Evolutionary conservation across 2,113 vertebrate genomes (phyloP), one percentile per base, ranked within the genome.

Genomic region (Elephas maximus): DNA sequence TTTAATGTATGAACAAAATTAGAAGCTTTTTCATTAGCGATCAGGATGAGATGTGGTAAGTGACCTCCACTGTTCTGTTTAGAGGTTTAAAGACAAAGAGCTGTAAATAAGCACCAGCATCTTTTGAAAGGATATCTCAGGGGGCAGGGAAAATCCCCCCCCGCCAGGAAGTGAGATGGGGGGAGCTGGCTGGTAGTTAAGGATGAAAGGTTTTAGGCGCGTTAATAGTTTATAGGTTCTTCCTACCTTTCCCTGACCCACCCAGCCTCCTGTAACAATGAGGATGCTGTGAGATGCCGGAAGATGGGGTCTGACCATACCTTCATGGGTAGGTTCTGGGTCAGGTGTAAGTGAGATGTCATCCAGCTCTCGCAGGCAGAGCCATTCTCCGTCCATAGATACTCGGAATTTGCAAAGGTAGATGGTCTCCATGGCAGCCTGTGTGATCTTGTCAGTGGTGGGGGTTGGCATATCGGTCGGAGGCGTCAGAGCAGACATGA

Each of bases 391-490:
- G 26, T 99, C 99, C 98, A 99, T 99, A 0, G 99, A 99, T 93
- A 99, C 99, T 26, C 99, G 99, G 98, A 99, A 99, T 99, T 99
- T 99, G 99, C 99, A 99, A 96, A 99, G 99, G 99, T 99, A 99
- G 98, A 99, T 99, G 98, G 99, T 99, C 99, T 99, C 99, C 98
- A 99, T 99, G 98, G 99, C 99, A 92, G 99, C 99, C 99, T 99
- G 99, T 90, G 99, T 99, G 99, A 99, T 99, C 99, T 99, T 99
- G 99, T 99, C 99, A 80, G 99, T 99, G 98, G 99, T 99, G 98
- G 99, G 99, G 98, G 99, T 99, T 97, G 99, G 99, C 98, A 99
- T 99, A 95, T 99, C 99, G 97, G 99, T 99, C 98, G 99, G 99
- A 98, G 99, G 99, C 97, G 99, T 99, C 99, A 99, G 99, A 98